Conservation (phyloP, 2,797 vertebrate genomes). For the Echiichthys vipera region DNA sequence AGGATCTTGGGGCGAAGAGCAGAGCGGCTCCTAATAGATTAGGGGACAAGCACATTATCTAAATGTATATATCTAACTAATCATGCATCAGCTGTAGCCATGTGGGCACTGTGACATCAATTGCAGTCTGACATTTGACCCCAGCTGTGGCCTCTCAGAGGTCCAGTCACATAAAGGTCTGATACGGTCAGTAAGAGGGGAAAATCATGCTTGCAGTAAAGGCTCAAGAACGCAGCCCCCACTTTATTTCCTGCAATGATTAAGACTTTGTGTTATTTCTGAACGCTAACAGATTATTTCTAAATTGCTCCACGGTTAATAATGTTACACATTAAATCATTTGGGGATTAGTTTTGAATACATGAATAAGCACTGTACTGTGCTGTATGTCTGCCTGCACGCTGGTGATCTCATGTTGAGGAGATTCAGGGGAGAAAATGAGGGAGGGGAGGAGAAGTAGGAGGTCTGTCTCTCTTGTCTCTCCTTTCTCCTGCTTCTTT, state of each 20-base stretch:
- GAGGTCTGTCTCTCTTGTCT: conserved; percentile 18
- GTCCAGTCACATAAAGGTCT: conserved; percentile 53
- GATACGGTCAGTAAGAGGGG: not conserved
- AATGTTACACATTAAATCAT: conserved; percentile 77
- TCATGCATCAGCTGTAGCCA: conserved; percentile 73
- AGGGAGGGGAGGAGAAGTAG: not conserved
- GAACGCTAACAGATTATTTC: conserved; percentile 76
- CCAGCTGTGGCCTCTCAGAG: conserved; percentile 59
- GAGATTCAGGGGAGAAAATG: conserved; percentile 29
- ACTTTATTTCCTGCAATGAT: conserved; percentile 44
- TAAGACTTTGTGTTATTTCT: conserved; percentile 66
- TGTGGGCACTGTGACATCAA: conserved; percentile 78
- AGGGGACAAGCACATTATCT: conserved; percentile 85
- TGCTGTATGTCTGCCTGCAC: conserved; percentile 46
- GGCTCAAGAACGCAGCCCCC: conserved; percentile 6
- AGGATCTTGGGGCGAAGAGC: conserved; percentile 75
- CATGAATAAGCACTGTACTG: conserved; percentile 63
- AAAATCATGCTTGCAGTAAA: conserved; percentile 47
- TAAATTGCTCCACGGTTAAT: conserved; percentile 78
- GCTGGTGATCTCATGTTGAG: conserved; percentile 53
- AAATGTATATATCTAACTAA: conserved; percentile 87
- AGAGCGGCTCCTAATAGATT: conserved; percentile 82
- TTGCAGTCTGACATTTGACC: conserved; percentile 85
- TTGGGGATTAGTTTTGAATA: conserved; percentile 74
- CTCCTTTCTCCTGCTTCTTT: conserved; percentile 34